Base-by-base conservation (phyloP, 2,888 invertebrate species). In the Neocrepidodera transversa region DNA sequence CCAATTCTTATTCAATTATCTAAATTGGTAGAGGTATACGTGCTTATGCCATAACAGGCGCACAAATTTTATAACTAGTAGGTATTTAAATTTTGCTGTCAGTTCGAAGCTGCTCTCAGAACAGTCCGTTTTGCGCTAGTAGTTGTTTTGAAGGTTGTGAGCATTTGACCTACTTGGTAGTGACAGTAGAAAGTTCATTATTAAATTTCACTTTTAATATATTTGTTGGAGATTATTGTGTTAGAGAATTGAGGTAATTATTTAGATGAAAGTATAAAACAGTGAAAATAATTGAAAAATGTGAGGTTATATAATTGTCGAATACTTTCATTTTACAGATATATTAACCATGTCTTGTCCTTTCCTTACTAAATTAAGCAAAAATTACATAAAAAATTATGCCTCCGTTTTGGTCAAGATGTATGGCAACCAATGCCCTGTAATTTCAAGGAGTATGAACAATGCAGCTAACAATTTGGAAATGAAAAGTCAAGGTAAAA, bases 321-420 rank as follows among this genome's bases (percentile, higher is more conserved):
- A 13, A 35, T 7, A 23, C 35, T 35, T 45, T 13, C 20, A 23
- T 11, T 42, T 52, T 42, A 18, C 16, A 30, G 30, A 11, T 17
- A 14, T 13, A 18, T 10, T 14, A 43, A 87, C 81, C 76, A 93
- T 94, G 93, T 90, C 93, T 76, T 95, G 94, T 79, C 94, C 94
- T 65, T 94, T 95, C 81, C 81, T 94, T 73, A 90, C 89, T 71
- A 88, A 90, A 67, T 82, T 94, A 64, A 91, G 90, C 73, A 84
- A 89, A 67, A 86, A 87, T 73, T 94, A 90, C 81, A 85, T 94
- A 64, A 88, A 91, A 67, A 93, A 92, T 80, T 92, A 95, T 82
- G 90, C 90, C 43, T 82, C 88, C 36, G 83, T 84, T 53, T 81
- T 95, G 68, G 79, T 92, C 72, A 91, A 91, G 79, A 88, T 86